Percentiles rank a stretch among this genome's conserved stretches.
These are phyloP conservation scores for Nomada flava DNA, from an alignment of 2,888 invertebrate genomes.

Conservation along the genomic window DNA sequence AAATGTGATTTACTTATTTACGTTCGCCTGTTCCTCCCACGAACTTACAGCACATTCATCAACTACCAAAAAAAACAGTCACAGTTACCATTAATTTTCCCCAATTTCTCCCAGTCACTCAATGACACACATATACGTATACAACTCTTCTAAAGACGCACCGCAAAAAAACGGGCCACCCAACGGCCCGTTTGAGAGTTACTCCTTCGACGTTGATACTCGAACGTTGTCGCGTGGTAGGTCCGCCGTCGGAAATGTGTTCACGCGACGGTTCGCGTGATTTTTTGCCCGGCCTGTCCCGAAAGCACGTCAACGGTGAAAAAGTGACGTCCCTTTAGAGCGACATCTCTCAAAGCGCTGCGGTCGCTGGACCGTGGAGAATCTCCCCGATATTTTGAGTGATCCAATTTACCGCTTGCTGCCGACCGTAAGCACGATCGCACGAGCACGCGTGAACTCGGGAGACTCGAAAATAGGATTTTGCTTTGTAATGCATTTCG, in stretches of 20 bases:
- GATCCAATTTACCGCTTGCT: constrained; percentile 54
- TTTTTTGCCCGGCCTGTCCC: neutral
- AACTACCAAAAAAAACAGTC: neutral
- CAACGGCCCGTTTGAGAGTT: neutral
- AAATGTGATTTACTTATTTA: too few species aligned
- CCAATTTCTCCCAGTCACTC: too few species aligned
- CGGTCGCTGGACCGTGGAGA: constrained; percentile 40
- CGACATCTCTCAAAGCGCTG: constrained; percentile 35
- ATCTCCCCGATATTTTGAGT: constrained; percentile 48
- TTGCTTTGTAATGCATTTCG: too few species aligned
- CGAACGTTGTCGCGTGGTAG: constrained; percentile 1
- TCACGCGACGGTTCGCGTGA: neutral
- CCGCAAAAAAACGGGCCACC: too few species aligned
- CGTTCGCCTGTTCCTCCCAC: too few species aligned
- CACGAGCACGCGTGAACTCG: constrained; percentile 5
- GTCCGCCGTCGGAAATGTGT: neutral
- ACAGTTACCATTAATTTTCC: too few species aligned
- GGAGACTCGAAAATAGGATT: neutral
- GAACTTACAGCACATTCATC: neutral
- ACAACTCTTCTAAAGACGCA: too few species aligned
- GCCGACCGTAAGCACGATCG: constrained; percentile 25
- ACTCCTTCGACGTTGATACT: neutral
- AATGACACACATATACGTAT: too few species aligned
- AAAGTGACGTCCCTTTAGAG: constrained; percentile 19
- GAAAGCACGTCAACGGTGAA: constrained; percentile 25